Conservation (phyloP, 2,888 invertebrate species). For the Phengaris arion region DNA sequence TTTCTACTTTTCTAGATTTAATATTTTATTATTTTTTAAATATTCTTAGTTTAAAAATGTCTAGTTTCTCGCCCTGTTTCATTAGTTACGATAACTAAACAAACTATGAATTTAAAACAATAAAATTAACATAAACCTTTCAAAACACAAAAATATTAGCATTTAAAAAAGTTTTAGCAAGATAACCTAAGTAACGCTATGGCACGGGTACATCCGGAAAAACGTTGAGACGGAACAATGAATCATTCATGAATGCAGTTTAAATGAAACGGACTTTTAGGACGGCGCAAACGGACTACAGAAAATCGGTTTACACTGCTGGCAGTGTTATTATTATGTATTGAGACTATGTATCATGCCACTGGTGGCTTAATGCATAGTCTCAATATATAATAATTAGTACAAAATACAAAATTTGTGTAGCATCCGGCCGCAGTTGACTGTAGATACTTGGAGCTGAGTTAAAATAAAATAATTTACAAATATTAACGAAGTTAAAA, state of each 20-base stretch:
- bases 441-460: too few relatives aligned
- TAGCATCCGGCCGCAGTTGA: too few relatives aligned
- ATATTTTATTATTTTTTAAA: background rate
- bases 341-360: too few relatives aligned
- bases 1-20: too few relatives aligned
- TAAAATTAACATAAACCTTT: slow-evolving; percentile 24
- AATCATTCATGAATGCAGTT: slow-evolving; percentile 38
- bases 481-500: too few relatives aligned
- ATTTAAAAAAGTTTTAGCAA: slow-evolving; percentile 19
- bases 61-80: background rate
- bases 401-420: too few relatives aligned
- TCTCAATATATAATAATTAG: too few relatives aligned
- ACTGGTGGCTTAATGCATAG: too few relatives aligned
- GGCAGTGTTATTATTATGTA: too few relatives aligned
- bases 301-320: too few relatives aligned
- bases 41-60: background rate
- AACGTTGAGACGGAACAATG: slow-evolving; percentile 37
- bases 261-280: slow-evolving; percentile 30
- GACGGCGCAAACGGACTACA: background rate
- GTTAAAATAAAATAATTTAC: too few relatives aligned
- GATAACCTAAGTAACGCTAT: background rate
- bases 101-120: slow-evolving; percentile 23
- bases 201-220: slow-evolving; percentile 29
- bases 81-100: background rate
- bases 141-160: slow-evolving; percentile 27